phyloP scores from a whole-genome alignment of 2,797 vertebrate species.

The Vireo griseus region DNA sequence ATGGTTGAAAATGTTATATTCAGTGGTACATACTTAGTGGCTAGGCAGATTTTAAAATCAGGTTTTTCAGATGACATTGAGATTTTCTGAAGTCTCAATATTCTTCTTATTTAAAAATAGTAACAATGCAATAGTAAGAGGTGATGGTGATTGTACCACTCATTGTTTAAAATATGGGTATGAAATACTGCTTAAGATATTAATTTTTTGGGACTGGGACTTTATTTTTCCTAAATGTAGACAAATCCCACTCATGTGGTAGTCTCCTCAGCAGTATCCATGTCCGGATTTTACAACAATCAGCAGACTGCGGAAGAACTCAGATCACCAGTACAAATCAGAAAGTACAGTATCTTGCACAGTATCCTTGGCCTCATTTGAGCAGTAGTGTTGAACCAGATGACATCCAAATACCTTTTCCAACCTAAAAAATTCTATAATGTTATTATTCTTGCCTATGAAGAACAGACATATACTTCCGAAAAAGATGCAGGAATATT shows the following conservation, averaged over 20 bases:
- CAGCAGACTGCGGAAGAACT: background rate
- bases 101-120: background rate
- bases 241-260: background rate
- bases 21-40: background rate
- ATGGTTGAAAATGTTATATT: background rate
- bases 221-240: background rate
- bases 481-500: background rate
- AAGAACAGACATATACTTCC: background rate
- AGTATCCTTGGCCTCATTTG: background rate
- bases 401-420: background rate
- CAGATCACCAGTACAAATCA: background rate
- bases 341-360: background rate
- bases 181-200: background rate
- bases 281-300: background rate
- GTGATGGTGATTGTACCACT: background rate
- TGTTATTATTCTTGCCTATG: background rate
- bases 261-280: background rate
- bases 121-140: background rate
- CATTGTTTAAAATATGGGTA: background rate
- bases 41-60: background rate
- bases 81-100: background rate
- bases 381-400: background rate
- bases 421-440: background rate
- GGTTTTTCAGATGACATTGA: background rate
- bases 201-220: background rate